Evolutionary conservation across 2,113 vertebrate species (phyloP).

Genomic region (human (Homo sapiens)): GRCh38 chr19:4279001-4279500

Average conservation of each 20-base stretch:
- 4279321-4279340: constrained; percentile 43
- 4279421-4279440: neutral
- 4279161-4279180: constrained; percentile 22
- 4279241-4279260: neutral
- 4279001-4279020: neutral
- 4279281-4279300: neutral
- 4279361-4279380: constrained; percentile 12
- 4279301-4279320: neutral
- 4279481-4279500: constrained; percentile 1
- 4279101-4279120: neutral
- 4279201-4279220: neutral
- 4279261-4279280: neutral
- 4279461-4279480: neutral
- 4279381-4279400: constrained; percentile 7
- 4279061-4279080: neutral
- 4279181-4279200: constrained; percentile 65
- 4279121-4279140: neutral
- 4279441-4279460: neutral
- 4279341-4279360: neutral
- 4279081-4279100: neutral
- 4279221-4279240: no score
- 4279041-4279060: neutral
- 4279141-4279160: neutral
- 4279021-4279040: neutral
- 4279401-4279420: constrained; percentile 72